A percentile compares a stretch with the other conserved stretches of the same genome.
phyloP scores from a whole-genome alignment of 2,888 invertebrate species.

The Autographa pulchrina region DNA sequence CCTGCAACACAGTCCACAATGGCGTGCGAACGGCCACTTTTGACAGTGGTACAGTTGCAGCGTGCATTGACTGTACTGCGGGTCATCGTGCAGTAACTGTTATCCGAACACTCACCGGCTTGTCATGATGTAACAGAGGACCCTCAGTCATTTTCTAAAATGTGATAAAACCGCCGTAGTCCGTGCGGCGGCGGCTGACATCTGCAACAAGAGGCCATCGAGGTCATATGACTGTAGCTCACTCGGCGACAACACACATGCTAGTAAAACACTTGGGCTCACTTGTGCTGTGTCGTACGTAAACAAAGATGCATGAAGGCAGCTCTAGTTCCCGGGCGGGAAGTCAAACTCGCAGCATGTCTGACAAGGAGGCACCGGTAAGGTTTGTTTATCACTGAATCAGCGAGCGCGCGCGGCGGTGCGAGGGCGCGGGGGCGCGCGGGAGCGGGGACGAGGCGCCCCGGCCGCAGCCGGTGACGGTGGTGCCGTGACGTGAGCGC shows the following conservation, averaged over 20 bases:
- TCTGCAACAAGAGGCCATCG: slow-evolving; percentile 84
- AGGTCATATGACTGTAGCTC: slow-evolving; percentile 78
- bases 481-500: slow-evolving; percentile 60
- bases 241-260: slow-evolving; percentile 50
- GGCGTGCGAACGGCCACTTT: slow-evolving; percentile 16
- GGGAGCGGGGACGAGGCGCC: slow-evolving; percentile 47
- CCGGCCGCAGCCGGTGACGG: slow-evolving; percentile 43
- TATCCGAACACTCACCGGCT: slow-evolving; percentile 81
- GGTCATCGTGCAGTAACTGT: slow-evolving; percentile 49
- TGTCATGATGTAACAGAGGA: slow-evolving; percentile 79
- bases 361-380: slow-evolving; percentile 77
- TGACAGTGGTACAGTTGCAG: slow-evolving; percentile 53
- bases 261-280: slow-evolving; percentile 64
- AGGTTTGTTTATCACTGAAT: slow-evolving; percentile 83
- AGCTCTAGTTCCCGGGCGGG: slow-evolving; percentile 73
- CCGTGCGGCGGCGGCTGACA: slow-evolving; percentile 87
- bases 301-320: slow-evolving; percentile 84
- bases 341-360: slow-evolving; percentile 79
- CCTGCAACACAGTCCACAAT: slow-evolving; percentile 41
- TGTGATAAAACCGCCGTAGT: slow-evolving; percentile 87
- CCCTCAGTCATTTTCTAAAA: slow-evolving; percentile 89
- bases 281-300: slow-evolving; percentile 81
- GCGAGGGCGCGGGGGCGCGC: slow-evolving; percentile 54
- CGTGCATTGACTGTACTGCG: slow-evolving; percentile 50
- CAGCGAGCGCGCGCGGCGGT: slow-evolving; percentile 63